Evolutionary conservation across 1,140 invertebrate species (phyloP), one percentile per base, ranked within the genome.

Genomic region (Nylanderia fulva): DNA sequence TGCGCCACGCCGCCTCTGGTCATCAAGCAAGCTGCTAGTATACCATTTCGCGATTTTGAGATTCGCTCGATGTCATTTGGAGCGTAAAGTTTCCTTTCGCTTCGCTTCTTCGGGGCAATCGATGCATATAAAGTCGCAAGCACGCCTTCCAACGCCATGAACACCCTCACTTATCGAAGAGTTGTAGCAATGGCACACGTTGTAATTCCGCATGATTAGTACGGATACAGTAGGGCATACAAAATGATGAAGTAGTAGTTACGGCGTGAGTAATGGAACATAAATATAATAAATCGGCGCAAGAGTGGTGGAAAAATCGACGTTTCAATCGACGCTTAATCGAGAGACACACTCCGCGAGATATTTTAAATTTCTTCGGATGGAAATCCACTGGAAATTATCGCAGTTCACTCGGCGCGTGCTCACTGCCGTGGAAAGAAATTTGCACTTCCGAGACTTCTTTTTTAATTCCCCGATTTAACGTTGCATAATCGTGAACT

Each of bases 1-100:
- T 88, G 39, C n/a, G 84, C 60, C 91, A 86, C 91, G 92, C 90
- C 91, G 92, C 90, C 85, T 92, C 92, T 93, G 91, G 89, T 93
- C n/a, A 92, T 93, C 93, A 90, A 48, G 91, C 77, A 82, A 82
- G 66, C 77, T 48, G 66, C 66, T 56, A 42, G 77, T 71, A 24
- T 80, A 66, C 64, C 33, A 60, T 1, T 1, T 82, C 77, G 36
- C 52, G 13, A 36, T 71, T 82, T 82, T 71, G 56, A 89, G 89
- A 87, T 88, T 88, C 45, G 84, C 75, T 61, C 84, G 27, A 48
- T 66, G 82, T 64, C 64, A 56, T 24, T 36, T 58, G 66, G 77
- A 56, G 52, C 52, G 77, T 58, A 58, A 45, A 82, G 77, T 72
- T 52, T 58, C 52, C 36, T 56, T 58, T 71, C 77, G 27, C 77